Percentiles rank a stretch among this genome's conserved stretches.
phyloP scores from a whole-genome alignment of 1,140 invertebrate genomes.

The Euura saliciscinereae region DNA sequence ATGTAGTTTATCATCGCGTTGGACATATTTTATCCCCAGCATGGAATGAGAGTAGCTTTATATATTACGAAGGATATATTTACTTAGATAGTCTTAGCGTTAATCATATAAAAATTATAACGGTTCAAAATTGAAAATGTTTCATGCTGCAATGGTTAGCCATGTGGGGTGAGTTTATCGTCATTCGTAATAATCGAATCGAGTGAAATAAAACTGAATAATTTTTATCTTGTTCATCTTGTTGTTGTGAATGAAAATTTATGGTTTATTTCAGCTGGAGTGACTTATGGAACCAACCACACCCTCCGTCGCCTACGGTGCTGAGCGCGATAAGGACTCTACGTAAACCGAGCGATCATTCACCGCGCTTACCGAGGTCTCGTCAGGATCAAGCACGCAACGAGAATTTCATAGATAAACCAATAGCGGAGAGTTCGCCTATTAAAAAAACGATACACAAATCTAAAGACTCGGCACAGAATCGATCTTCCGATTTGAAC shows the following conservation, averaged over 20 bases:
- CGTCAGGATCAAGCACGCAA: conserved; percentile 35
- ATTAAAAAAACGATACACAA: conserved; percentile 22
- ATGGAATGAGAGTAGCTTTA: conserved; percentile 3
- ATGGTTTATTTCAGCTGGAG: conserved; percentile 46
- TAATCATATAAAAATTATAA: conserved; percentile 42
- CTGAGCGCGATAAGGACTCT: conserved; percentile 33
- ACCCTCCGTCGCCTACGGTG: conserved; percentile 35
- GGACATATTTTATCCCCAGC: neutral
- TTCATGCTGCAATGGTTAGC: conserved; percentile 59
- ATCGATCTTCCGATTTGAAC: conserved; percentile 26
- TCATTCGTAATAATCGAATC: too few relatives aligned
- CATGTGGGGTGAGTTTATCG: conserved; percentile 50
- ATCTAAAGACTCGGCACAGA: conserved; percentile 24
- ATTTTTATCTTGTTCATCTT: too few relatives aligned
- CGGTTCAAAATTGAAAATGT: conserved; percentile 53
- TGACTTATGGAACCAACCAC: conserved; percentile 47
- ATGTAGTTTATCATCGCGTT: neutral
- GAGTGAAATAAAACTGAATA: too few relatives aligned
- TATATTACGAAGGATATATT: neutral
- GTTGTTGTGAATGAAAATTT: neutral
- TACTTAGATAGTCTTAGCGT: neutral
- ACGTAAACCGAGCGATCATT: conserved; percentile 38
- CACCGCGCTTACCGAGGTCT: conserved; percentile 32
- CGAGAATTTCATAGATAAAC: conserved; percentile 28
- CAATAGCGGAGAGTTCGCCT: conserved; percentile 25